Conservation (phyloP, 35 echinoderm and acorn worm genomes). For the Diadema setosum region DNA sequence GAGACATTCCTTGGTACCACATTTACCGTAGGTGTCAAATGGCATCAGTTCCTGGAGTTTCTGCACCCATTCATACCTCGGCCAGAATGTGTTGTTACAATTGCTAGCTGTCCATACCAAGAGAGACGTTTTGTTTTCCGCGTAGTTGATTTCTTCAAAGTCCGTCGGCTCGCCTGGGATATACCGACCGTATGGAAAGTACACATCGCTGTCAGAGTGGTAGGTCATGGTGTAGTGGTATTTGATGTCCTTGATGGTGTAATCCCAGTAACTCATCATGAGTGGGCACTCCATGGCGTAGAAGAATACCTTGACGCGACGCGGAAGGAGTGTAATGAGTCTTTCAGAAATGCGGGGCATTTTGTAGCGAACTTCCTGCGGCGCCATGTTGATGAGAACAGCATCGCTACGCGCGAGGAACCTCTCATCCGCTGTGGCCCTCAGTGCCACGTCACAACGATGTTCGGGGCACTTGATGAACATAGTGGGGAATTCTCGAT, state of each 20-base stretch:
- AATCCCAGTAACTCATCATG: slow-evolving; percentile 83
- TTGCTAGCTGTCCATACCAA: slow-evolving; percentile 89
- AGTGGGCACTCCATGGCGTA: slow-evolving; percentile 76
- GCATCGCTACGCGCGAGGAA: slow-evolving; percentile 59
- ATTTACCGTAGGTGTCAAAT: slow-evolving; percentile 80
- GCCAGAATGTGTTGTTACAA: slow-evolving; percentile 78
- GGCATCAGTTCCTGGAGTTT: slow-evolving; percentile 52
- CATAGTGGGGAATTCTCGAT: slow-evolving; percentile 37
- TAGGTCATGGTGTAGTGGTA: slow-evolving; percentile 79
- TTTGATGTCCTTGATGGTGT: slow-evolving; percentile 44
- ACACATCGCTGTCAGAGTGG: slow-evolving; percentile 53
- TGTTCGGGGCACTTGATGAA: slow-evolving; percentile 63
- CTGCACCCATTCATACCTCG: slow-evolving; percentile 62
- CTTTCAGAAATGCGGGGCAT: slow-evolving; percentile 47
- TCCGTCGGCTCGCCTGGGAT: slow-evolving; percentile 20
- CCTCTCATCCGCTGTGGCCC: slow-evolving; percentile 46
- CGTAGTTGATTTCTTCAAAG: slow-evolving; percentile 25
- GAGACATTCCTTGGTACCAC: slow-evolving; percentile 75
- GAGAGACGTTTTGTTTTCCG: slow-evolving; percentile 48
- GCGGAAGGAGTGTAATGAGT: slow-evolving; percentile 21
- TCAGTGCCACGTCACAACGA: slow-evolving; percentile 51
- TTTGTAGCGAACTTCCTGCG: slow-evolving; percentile 46
- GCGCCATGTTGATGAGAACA: slow-evolving; percentile 71
- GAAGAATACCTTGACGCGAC: slow-evolving; percentile 60
- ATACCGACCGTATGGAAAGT: slow-evolving; percentile 72